A percentile compares a stretch with the other conserved stretches of the same genome.
These are phyloP conservation scores for Coenonympha glycerion DNA, from an alignment of 2,888 invertebrate genomes.

Conservation along the genomic window DNA sequence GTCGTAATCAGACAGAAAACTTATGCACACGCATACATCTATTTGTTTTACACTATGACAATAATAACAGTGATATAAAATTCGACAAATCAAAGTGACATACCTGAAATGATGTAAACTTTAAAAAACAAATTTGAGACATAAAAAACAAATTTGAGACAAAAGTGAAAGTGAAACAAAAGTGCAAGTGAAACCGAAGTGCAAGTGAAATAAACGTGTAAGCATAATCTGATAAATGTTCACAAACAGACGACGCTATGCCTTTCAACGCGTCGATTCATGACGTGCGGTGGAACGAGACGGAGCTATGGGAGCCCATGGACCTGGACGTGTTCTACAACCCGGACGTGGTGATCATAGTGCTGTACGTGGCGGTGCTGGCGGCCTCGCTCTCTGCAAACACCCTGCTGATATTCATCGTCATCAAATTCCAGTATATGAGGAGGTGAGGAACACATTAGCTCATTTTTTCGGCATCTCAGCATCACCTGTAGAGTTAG, in stretches of 20 bases:
- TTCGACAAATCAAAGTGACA: background rate
- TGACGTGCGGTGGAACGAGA: constrained; percentile 39
- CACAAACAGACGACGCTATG: constrained; percentile 27
- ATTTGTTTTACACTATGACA: too few species aligned
- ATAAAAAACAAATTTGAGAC: background rate
- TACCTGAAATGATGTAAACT: too few species aligned
- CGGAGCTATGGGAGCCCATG: constrained; percentile 42
- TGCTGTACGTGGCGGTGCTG: constrained; percentile 79
- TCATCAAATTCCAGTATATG: constrained; percentile 83
- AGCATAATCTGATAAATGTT: background rate
- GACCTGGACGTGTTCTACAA: constrained; percentile 61
- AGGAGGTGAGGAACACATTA: constrained; percentile 80
- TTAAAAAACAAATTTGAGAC: too few species aligned
- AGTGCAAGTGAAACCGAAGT: too few species aligned
- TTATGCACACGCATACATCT: too few species aligned
- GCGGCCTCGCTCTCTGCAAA: constrained; percentile 80
- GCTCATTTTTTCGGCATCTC: too few species aligned
- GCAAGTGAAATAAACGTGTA: background rate
- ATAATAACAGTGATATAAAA: background rate
- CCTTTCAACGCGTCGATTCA: constrained; percentile 36
- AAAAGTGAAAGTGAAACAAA: background rate
- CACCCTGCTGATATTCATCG: constrained; percentile 80
- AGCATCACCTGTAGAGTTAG: too few species aligned
- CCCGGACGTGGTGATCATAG: constrained; percentile 74
- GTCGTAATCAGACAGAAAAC: too few species aligned